Base-by-base conservation (phyloP, 2,113 vertebrate species). In the Myanophis thanlyinensis region DNA sequence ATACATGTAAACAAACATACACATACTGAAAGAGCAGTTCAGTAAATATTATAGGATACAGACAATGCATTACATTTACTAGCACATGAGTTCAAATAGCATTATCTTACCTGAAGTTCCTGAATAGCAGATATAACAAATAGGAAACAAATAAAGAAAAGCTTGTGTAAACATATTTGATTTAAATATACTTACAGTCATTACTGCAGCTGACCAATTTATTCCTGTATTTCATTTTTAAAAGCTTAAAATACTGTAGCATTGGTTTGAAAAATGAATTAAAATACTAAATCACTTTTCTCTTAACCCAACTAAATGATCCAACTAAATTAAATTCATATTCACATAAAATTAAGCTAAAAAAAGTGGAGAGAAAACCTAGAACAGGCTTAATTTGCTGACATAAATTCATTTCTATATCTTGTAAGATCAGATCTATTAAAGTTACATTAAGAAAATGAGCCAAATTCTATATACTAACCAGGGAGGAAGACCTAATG, bases 81-180 rank as follows among this genome's bases (percentile, higher is more conserved):
- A 96, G 96, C 95, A 91, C 89, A 94, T 96, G 96, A 97, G 95
- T 96, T 95, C 94, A 97, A 96, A 96, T 62, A 97, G 94, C 92
- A 95, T 96, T 92, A 86, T 96, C 98, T 98, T 98, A 99, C 99
- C 99, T 99, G 99, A 95, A 99, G 98, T 97, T 99, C 99, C 99
- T 99, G 98, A 97, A 97, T 95, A 97, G 99, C 98, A 98, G 97
- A 98, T 97, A 98, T 96, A 98, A 98, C 97, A 98, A 96, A 98
- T 11, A 98, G 97, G 98, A 98, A 98, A 98, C 97, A 99, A 98
- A 98, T 97, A 97, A 97, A 98, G 88, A 93, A 96, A 97, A 97
- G 95, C 97, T 97, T 98, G 96, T 98, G 97, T 98, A 97, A 97
- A 98, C 97, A 96, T 92, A 95, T 96, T 96, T 97, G 85, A 96